Base-by-base conservation (phyloP, 2,888 invertebrate species). In the Caenorhabditis sinica region DNA sequence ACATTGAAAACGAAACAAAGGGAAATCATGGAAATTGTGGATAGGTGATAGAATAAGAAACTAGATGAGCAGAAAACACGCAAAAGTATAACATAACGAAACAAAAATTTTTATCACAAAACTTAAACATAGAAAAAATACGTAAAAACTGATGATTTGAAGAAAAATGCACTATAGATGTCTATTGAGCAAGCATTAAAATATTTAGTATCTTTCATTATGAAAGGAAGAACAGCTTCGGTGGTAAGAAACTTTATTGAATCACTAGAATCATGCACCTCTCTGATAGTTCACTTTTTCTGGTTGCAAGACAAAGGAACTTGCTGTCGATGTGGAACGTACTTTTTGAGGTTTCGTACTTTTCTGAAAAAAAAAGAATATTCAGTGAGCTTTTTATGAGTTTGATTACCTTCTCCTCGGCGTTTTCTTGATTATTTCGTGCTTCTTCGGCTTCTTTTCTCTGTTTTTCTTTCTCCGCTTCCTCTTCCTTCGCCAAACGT, bases 241-340 rank as follows among this genome's bases (percentile, higher is more conserved):
- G 20, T 33, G 23, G 17, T n/a, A n/a, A n/a, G 15, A 60, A 23
- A 45, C 15, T 49, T 61, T 45, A 25, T 51, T 68, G 30, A 51
- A 53, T 13, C 51, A 30, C 6, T 3, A 33, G 20, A 36, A 40
- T 79, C 56, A 79, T 15, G 71, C 72, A 49, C 25, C 49, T 58
- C 76, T 58, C 45, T 77, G 76, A 30, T 66, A 77, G 49, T 80
- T 80, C 25, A 80, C 80, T 58, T 80, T 65, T 45, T 80, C 80
- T 9, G 58, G 36, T 33, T 80, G 80, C 17, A 80, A 49, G 4
- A 80, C 72, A 40, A 80, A 80, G 0, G 72, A 66, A n/a, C 45
- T 80, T 5, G 71, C 17, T 6, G 69, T 45, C 1, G 65, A 45
- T 0, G 61, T 4, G n/a, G 58, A 20, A 17, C 63, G 80, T 5